phyloP scores from a whole-genome alignment of 2,797 vertebrate species.

The Xerus rutilus region DNA sequence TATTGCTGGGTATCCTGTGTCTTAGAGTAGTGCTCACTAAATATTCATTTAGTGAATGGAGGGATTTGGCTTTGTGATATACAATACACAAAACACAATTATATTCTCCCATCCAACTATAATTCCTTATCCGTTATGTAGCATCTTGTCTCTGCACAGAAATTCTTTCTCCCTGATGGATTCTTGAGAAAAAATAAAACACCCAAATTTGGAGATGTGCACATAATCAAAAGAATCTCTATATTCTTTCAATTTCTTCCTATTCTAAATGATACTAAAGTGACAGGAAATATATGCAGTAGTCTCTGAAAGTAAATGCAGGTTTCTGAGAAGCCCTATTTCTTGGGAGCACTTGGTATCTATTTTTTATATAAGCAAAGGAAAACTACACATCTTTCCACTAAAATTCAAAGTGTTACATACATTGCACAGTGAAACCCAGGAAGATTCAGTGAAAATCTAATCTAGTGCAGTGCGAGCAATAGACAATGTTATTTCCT shows the following conservation, averaged over 20 bases:
- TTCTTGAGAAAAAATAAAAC: background rate
- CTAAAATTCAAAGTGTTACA: conserved; percentile 63
- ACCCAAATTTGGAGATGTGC: background rate
- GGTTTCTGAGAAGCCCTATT: conserved; percentile 10
- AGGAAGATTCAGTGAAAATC: conserved; percentile 68
- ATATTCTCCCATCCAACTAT: background rate
- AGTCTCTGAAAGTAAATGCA: background rate
- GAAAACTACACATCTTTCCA: conserved; percentile 9
- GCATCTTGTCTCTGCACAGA: background rate
- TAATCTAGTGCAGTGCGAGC: conserved; percentile 54
- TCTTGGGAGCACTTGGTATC: background rate
- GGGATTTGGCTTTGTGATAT: background rate
- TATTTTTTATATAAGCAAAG: conserved; percentile 8
- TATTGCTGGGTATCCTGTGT: background rate
- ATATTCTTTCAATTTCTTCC: background rate
- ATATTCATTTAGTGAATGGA: background rate
- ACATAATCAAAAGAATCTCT: conserved; percentile 13
- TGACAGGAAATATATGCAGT: background rate
- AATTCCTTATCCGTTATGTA: background rate
- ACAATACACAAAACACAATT: background rate
- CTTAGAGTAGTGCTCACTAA: background rate
- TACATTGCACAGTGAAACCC: background rate
- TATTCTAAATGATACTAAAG: background rate
- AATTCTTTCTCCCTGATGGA: background rate
- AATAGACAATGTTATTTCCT: conserved; percentile 73